phyloP scores from a whole-genome alignment of 2,888 invertebrate species.

The Nycteola revayana region DNA sequence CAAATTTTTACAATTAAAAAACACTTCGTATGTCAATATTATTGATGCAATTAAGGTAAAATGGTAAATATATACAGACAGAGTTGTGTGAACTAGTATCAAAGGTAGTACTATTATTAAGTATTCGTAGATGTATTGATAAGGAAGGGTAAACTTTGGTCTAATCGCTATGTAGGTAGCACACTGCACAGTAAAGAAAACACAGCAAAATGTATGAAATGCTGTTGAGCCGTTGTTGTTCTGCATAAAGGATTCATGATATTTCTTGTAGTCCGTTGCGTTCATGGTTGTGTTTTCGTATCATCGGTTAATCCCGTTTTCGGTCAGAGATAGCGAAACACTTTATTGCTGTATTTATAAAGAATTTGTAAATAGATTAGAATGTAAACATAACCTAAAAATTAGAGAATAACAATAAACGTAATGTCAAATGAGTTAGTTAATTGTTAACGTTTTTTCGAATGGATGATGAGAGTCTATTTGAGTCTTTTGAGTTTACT shows the following conservation, averaged over 20 bases:
- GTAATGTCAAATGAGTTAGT: too few species aligned
- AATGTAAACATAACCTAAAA: too few species aligned
- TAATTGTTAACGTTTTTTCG: too few species aligned
- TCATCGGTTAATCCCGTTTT: too few species aligned
- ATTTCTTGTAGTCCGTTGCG: conserved; percentile 62
- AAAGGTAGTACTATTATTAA: conserved; percentile 77
- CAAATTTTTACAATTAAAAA: conserved; percentile 19
- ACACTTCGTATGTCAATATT: conserved; percentile 39
- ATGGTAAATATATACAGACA: conserved; percentile 54
- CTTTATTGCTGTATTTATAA: too few species aligned
- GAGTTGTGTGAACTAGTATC: conserved; percentile 80
- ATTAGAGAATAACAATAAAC: too few species aligned
- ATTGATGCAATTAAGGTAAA: conserved; percentile 49
- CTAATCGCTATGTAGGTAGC: conserved; percentile 47
- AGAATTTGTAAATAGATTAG: too few species aligned
- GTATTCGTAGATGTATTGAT: conserved; percentile 78
- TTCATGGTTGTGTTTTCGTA: conserved; percentile 41
- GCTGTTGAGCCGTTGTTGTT: conserved; percentile 80
- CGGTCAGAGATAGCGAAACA: too few species aligned
- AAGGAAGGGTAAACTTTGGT: conserved; percentile 20
- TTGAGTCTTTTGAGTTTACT: too few species aligned
- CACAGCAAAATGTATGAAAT: conserved; percentile 69
- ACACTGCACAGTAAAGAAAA: conserved; percentile 65
- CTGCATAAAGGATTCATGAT: conserved; percentile 78
- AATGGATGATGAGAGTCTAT: too few species aligned